phyloP scores from a whole-genome alignment of 1,140 invertebrate genomes.

The Cheumatopsyche charites region DNA sequence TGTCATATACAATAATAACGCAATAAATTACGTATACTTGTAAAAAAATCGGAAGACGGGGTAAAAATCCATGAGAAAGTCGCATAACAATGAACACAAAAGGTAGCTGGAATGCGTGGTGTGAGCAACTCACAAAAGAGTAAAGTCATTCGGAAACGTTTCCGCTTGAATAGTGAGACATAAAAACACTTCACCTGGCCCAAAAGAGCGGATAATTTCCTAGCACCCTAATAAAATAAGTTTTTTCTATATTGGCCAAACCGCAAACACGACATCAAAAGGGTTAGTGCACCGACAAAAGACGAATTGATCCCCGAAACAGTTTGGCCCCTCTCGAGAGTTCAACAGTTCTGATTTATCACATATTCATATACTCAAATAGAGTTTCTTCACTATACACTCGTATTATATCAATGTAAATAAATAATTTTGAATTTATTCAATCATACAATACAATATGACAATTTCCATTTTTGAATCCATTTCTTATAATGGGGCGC shows the following conservation, averaged over 20 bases:
- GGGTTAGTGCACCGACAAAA: background rate
- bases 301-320: background rate
- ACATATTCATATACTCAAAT: conserved; percentile 4
- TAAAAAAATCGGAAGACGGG: conserved; percentile 2
- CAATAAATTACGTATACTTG: conserved; percentile 29
- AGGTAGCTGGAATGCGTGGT: conserved; percentile 6
- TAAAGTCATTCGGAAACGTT: conserved; percentile 36
- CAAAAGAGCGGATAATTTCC: conserved; percentile 37
- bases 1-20: conserved; percentile 28
- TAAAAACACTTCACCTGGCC: conserved; percentile 37
- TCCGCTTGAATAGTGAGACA: conserved; percentile 32
- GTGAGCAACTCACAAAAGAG: conserved; percentile 25
- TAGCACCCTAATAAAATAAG: conserved; percentile 34
- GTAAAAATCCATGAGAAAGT: conserved; percentile 31
- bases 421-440: no score
- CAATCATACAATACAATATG: no score
- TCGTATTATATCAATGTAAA: no score
- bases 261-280: background rate
- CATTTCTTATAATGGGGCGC: no score
- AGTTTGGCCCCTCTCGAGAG: background rate
- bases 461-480: no score
- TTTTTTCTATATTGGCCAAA: conserved; percentile 4
- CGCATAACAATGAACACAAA: conserved; percentile 30
- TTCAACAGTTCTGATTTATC: conserved; percentile 14
- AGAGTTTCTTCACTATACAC: no score